A percentile compares a stretch with the other conserved stretches of the same genome.
These are phyloP conservation scores for Rhopalosiphum padi DNA, from an alignment of 1,140 invertebrate genomes.

Conservation along the genomic window DNA sequence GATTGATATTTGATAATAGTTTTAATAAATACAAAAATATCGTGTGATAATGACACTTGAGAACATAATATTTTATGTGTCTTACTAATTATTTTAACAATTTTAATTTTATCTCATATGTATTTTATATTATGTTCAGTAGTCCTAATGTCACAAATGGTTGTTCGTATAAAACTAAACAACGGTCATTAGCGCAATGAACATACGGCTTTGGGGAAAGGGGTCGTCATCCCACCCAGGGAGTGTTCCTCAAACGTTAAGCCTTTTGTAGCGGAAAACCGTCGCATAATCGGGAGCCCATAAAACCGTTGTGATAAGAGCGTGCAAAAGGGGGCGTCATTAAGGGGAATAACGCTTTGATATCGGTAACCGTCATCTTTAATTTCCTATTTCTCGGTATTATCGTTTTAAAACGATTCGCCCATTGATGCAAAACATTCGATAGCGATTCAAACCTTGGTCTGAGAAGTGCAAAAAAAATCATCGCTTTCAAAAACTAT, in stretches of 20 bases:
- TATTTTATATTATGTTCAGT: background rate
- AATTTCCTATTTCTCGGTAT: conserved; percentile 53
- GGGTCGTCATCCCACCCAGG: background rate
- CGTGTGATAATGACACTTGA: background rate
- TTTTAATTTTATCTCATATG: conserved; percentile 26
- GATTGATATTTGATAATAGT: background rate
- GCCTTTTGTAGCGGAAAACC: conserved; percentile 57
- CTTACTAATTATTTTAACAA: conserved; percentile 30
- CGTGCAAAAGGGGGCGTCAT: conserved; percentile 34
- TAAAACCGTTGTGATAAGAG: conserved; percentile 57
- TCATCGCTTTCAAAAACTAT: background rate
- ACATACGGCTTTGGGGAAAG: conserved; percentile 9
- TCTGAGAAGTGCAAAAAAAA: background rate
- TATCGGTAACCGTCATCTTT: conserved; percentile 56
- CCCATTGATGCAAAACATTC: conserved; percentile 42
- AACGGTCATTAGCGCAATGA: conserved; percentile 54
- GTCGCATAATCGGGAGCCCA: conserved; percentile 55
- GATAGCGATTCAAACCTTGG: background rate
- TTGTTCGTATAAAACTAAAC: conserved; percentile 16
- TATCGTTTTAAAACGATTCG: conserved; percentile 27
- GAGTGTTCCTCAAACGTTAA: conserved; percentile 47
- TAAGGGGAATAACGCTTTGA: conserved; percentile 43
- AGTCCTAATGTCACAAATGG: conserved; percentile 11
- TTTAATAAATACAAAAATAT: background rate
- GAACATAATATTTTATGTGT: background rate